A percentile compares a stretch with the other conserved stretches of the same genome.
These are phyloP conservation scores for Cryptoprocta ferox DNA, from an alignment of 2,797 vertebrate genomes.

Conservation along the genomic window DNA sequence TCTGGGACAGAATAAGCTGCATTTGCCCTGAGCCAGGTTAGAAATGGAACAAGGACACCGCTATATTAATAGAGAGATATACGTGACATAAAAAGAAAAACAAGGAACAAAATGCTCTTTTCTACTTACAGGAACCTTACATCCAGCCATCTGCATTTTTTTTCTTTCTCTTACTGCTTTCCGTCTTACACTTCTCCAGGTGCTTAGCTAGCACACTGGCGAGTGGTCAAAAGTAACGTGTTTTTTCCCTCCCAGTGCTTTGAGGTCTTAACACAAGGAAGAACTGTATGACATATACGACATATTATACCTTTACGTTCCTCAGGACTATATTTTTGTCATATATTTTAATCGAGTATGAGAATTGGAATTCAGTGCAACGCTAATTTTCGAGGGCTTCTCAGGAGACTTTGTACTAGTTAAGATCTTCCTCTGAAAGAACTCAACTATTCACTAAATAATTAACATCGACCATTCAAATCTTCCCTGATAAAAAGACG, in stretches of 20 bases:
- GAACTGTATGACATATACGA: not conserved
- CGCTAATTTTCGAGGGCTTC: not conserved
- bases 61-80: not conserved
- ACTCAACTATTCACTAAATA: not conserved
- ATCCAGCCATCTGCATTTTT: not conserved
- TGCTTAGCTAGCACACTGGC: not conserved
- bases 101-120: not conserved
- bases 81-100: not conserved
- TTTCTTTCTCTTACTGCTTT: not conserved
- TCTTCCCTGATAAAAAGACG: not conserved
- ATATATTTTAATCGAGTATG: not conserved
- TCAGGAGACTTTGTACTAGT: not conserved
- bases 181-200: not conserved
- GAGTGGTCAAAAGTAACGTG: not conserved
- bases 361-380: not conserved
- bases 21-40: not conserved
- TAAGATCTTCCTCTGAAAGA: not conserved
- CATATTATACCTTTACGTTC: not conserved
- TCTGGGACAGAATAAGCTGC: not conserved
- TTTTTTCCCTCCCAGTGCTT: not conserved
- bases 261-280: not conserved
- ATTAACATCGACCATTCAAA: not conserved
- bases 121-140: not conserved
- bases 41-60: not conserved
- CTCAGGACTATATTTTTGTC: not conserved